Conservation (phyloP, 2,888 invertebrate genomes). For the Branchellion lobata region DNA sequence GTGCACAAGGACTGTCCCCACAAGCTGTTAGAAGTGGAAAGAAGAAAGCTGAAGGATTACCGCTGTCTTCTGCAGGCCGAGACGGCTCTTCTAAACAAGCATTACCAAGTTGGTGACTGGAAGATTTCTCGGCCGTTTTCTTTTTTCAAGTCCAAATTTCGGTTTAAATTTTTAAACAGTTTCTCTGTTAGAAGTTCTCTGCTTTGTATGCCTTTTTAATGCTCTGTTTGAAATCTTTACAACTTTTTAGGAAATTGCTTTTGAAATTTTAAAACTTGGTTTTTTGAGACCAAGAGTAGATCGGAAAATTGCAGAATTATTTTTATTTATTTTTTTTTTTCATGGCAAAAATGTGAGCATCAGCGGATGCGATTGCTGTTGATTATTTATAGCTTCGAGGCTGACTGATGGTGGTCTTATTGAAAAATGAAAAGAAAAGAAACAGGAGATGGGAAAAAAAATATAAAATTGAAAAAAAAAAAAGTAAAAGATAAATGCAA, state of each 20-base stretch:
- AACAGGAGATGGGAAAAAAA: no score
- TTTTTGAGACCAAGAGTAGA: not conserved
- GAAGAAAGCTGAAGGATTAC: slow-evolving; percentile 3
- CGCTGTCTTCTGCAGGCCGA: not conserved
- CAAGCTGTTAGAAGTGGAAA: not conserved
- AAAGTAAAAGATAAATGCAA: no score
- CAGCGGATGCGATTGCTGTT: no score
- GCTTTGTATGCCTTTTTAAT: not conserved
- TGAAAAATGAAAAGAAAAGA: no score
- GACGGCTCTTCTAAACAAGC: not conserved
- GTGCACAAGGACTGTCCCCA: not conserved
- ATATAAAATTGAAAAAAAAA: no score
- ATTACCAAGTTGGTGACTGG: not conserved
- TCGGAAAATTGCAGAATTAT: no score
- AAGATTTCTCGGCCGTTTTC: not conserved
- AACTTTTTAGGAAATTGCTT: not conserved
- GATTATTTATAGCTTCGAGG: no score
- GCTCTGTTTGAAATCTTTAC: not conserved
- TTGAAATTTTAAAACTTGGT: not conserved
- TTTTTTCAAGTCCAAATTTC: not conserved
- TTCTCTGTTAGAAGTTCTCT: not conserved
- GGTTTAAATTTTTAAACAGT: not conserved
- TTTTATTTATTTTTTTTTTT: no score
- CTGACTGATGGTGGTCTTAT: no score
- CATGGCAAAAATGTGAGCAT: no score